Base-by-base conservation (phyloP, 2,797 vertebrate genomes). In the Danio kyathit region DNA sequence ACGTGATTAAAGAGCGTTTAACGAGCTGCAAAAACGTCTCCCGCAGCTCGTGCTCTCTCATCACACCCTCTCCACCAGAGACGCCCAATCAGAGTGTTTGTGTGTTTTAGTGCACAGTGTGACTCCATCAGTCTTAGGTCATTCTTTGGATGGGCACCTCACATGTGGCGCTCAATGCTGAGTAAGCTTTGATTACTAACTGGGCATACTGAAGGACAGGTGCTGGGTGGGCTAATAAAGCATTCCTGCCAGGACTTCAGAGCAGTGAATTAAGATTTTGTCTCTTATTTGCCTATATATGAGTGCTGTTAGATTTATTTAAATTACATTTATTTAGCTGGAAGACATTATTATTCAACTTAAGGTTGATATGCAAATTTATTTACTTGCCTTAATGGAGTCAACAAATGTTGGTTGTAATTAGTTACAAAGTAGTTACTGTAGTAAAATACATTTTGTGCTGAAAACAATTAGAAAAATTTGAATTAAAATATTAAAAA, bases 1-100 rank as follows among this genome's bases (percentile, higher is more conserved):
- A 78, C 80, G 72, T 90, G 90, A 93, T 93, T 92, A 92, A 91
- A 91, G 87, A 88, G 88, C 77, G 87, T 92, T 92, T 92, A 91
- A 90, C 84, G 86, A 60, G 60, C 74, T 69, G 41, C 56, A 41
- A 69, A 59, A 66, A 71, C 43, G 44, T 81, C 81, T 88, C 38
- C 85, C 83, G 86, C 82, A 86, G 71, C 86, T 88, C 83, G 73
- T 67, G 81, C 75, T 63, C 74, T 83, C 80, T 84, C 76, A 81
- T 84, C 86, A 76, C 78, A 81, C 40, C 76, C 82, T 67, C 86
- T 89, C 88, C 67, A 85, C 76, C 41, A 14, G 49, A 71, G 78
- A 71, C 71, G 59, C 67, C 86, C 71, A 88, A 86, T 85, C 76
- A 75, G 79, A 79, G 79, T 88, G 85, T 88, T 89, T 89, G 87